Percentiles rank a stretch among this genome's conserved stretches.
phyloP scores from a whole-genome alignment of 2,797 vertebrate genomes.

The Sebastes steindachneri region DNA sequence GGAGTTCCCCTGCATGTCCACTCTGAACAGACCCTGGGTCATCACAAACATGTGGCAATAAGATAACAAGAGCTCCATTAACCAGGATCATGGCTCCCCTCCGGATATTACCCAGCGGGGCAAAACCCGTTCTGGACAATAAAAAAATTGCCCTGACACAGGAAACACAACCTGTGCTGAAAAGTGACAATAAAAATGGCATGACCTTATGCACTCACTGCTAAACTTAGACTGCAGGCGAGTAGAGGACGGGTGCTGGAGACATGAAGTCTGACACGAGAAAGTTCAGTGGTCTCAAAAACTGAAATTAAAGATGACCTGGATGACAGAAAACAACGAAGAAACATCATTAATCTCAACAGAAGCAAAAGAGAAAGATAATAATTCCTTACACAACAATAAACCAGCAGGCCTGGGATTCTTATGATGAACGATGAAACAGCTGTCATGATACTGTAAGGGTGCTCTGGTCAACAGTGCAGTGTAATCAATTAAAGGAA shows the following conservation, averaged over 20 bases:
- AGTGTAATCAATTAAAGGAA: not conserved
- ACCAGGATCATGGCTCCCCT: constrained; percentile 33
- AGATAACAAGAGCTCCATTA: constrained; percentile 67
- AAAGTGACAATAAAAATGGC: constrained; percentile 66
- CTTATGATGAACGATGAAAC: not conserved
- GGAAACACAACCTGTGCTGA: constrained; percentile 59
- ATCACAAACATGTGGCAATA: constrained; percentile 54
- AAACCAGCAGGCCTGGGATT: constrained; percentile 8
- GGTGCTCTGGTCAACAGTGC: not conserved
- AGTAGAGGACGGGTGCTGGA: constrained; percentile 25
- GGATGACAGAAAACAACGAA: constrained; percentile 26
- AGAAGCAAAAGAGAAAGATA: constrained; percentile 25
- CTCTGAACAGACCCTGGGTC: constrained; percentile 35
- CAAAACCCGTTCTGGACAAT: constrained; percentile 49
- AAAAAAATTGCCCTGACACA: constrained; percentile 47
- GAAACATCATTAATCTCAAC: constrained; percentile 39
- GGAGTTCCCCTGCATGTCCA: constrained; percentile 47
- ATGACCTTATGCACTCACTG: constrained; percentile 35
- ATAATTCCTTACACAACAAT: constrained; percentile 29
- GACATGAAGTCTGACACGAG: constrained; percentile 44
- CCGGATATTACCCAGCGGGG: constrained; percentile 33
- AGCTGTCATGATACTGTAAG: constrained; percentile 7
- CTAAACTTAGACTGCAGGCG: constrained; percentile 49
- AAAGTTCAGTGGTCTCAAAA: constrained; percentile 54
- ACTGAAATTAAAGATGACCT: constrained; percentile 27